phyloP scores from a whole-genome alignment of 2,888 invertebrate genomes.

The Cynaeus angustus region DNA sequence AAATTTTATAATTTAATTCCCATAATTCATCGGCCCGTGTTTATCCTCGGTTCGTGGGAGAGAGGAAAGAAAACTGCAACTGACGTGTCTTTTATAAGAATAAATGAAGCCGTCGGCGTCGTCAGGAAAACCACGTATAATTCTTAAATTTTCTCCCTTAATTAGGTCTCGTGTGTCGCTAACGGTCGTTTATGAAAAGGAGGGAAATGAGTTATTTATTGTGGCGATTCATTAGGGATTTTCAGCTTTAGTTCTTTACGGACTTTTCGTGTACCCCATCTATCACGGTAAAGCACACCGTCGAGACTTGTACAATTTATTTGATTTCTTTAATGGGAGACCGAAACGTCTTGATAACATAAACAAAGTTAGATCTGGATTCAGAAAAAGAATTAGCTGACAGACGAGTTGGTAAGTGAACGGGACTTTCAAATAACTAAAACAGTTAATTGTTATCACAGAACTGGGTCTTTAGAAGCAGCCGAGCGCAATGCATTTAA shows the following conservation, averaged over 20 bases:
- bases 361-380: background rate
- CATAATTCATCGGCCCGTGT: slow-evolving; percentile 12
- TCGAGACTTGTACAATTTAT: slow-evolving; percentile 51
- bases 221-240: slow-evolving; percentile 51
- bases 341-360: slow-evolving; percentile 18
- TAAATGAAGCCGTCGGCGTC: slow-evolving; percentile 12
- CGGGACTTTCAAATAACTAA: too few species aligned
- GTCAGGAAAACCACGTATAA: background rate
- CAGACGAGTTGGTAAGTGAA: slow-evolving; percentile 29
- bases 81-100: slow-evolving; percentile 14
- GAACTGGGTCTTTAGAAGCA: slow-evolving; percentile 36
- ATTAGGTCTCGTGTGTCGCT: slow-evolving; percentile 9
- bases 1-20: slow-evolving; percentile 37
- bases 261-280: slow-evolving; percentile 47
- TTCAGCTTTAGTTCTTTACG: slow-evolving; percentile 46
- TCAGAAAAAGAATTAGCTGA: background rate
- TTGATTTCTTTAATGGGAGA: slow-evolving; percentile 42
- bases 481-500: slow-evolving; percentile 50
- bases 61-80: slow-evolving; percentile 4
- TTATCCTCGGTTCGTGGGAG: too few species aligned
- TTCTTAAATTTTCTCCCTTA: slow-evolving; percentile 1
- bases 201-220: slow-evolving; percentile 49
- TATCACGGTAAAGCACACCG: slow-evolving; percentile 49
- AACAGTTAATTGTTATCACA: slow-evolving; percentile 44
- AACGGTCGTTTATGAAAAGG: background rate